Percentiles rank a stretch among this genome's conserved stretches.
Conservation (phyloP, 2,113 vertebrate species). For the Ovis aries region ARS-UI_Ramb_v3.0 NC_056060.1:25122001-25122500, state of each 20-base stretch:
- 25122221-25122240: not conserved
- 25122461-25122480: not conserved
- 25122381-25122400: no score
- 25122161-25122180: not conserved
- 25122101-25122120: not conserved
- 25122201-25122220: not conserved
- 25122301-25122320: not conserved
- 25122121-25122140: not conserved
- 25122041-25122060: not conserved
- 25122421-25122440: accelerated
- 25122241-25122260: not conserved
- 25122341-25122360: not conserved
- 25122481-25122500: accelerated
- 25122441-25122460: not conserved
- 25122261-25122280: not conserved
- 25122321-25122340: not conserved
- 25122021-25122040: not conserved
- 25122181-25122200: not conserved
- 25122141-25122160: not conserved
- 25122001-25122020: no score
- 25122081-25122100: accelerated
- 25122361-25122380: not conserved
- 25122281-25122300: not conserved
- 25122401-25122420: accelerated
- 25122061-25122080: not conserved